Percentiles rank a stretch among this genome's conserved stretches.
These are phyloP conservation scores for Neotoxoptera formosana DNA, from an alignment of 1,140 invertebrate genomes.

Conservation along the genomic window DNA sequence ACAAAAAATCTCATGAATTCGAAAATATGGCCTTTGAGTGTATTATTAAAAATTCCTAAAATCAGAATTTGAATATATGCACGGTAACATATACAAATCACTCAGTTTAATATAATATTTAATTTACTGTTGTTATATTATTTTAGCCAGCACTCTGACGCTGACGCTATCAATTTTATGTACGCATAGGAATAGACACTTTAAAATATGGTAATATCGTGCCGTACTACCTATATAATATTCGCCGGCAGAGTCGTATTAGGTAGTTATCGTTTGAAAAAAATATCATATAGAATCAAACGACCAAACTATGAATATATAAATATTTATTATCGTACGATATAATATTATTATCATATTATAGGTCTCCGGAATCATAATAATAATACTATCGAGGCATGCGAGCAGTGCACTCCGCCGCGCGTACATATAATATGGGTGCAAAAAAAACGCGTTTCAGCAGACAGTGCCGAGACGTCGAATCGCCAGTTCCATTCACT, in stretches of 20 bases:
- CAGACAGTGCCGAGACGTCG: neutral
- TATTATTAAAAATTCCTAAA: no score
- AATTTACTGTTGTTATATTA: neutral
- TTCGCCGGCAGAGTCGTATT: no score
- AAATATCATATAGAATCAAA: neutral
- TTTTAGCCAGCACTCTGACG: neutral
- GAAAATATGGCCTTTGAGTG: no score
- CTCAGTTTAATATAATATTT: neutral
- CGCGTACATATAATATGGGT: neutral
- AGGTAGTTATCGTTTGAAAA: neutral
- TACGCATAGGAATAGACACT: neutral
- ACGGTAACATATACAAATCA: no score
- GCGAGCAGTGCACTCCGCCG: neutral
- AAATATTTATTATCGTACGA: neutral
- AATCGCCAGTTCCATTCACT: slow-evolving; percentile 13
- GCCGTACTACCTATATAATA: neutral
- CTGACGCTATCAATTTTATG: neutral
- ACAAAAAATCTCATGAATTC: no score
- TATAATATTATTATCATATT: no score
- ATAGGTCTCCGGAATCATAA: neutral
- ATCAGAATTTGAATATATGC: no score
- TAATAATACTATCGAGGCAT: neutral
- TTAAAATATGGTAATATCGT: neutral
- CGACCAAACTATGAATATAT: neutral
- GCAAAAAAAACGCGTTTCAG: slow-evolving; percentile 32